Evolutionary conservation across 2,888 invertebrate genomes (phyloP).

Genomic region (Troides helena): DNA sequence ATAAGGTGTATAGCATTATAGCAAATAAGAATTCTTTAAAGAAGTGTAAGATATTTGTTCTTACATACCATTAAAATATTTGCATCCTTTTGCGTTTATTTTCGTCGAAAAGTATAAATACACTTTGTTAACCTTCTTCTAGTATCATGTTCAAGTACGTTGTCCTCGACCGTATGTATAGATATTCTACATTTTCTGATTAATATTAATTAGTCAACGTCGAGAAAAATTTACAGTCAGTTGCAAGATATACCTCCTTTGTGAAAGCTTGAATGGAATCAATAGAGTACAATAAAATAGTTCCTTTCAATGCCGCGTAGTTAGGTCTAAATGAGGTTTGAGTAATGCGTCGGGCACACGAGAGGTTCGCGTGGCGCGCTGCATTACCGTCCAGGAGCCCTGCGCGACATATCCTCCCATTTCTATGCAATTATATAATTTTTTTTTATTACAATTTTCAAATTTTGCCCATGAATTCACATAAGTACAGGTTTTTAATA

Average conservation of each 20-base stretch:
- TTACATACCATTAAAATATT: too few relatives aligned
- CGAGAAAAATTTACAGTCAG: conserved; percentile 61
- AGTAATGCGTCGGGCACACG: conserved; percentile 73
- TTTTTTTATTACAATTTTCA: neutral
- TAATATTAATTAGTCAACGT: conserved; percentile 38
- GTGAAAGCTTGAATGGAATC: conserved; percentile 68
- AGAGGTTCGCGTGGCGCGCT: conserved; percentile 64
- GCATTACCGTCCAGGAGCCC: conserved; percentile 44
- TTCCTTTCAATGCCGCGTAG: conserved; percentile 72
- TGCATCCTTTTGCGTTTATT: too few relatives aligned
- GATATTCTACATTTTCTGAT: neutral
- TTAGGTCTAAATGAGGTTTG: conserved; percentile 78
- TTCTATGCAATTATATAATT: conserved; percentile 35
- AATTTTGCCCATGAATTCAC: neutral
- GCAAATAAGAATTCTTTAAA: too few relatives aligned
- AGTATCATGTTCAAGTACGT: too few relatives aligned
- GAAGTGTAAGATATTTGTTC: too few relatives aligned
- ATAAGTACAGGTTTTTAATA: neutral
- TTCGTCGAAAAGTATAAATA: too few relatives aligned
- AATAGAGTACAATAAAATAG: conserved; percentile 77
- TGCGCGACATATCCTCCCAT: conserved; percentile 35
- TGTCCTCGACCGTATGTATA: too few relatives aligned
- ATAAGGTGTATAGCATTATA: too few relatives aligned
- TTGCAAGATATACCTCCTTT: conserved; percentile 56
- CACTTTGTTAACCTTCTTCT: too few relatives aligned